Evolutionary conservation across 2,113 vertebrate genomes (phyloP), one percentile per base, ranked within the genome.

Genomic region (Phasianus colchicus): DNA sequence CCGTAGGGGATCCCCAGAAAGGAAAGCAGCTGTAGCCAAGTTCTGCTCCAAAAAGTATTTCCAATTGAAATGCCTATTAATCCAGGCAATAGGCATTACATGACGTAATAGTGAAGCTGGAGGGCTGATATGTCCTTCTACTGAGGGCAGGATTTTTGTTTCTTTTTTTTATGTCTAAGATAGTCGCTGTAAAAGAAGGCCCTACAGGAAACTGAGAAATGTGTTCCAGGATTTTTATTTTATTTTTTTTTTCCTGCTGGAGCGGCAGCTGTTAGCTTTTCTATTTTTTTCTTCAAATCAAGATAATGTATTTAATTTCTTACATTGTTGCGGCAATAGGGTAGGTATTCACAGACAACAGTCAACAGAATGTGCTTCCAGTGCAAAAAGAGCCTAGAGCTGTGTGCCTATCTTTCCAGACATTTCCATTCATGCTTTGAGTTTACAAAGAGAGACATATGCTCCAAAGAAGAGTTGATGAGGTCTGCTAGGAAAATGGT

Each of bases 1-100:
- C 96, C 13, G 30, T 91, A 90, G 96, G 96, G 87, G 93, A 89
- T 93, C 89, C 89, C 89, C 75, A 88, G 95, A 91, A 96, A 95
- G 90, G 91, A 94, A 90, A 96, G 87, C 88, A 93, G 83, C 93
- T 91, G 93, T 77, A 94, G 86, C 83, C 73, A 88, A 96, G 93
- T 96, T 96, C 95, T 96, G 95, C 88, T 97, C 88, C 88, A 91
- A 88, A 95, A 95, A 96, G 85, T 93, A 81, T 83, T 92, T 94
- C 86, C 4, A 13, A 90, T 89, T 86, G 91, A 94, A 86, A 92
- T 90, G 86, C 79, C 91, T 86, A 89, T 95, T 94, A 95, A 95
- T 88, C 88, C 83, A 83, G 57, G 91, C 94, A 92, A 86, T 40
- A 91, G 83, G 76, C 86, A 95, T 95, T 94, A 90, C 92, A 65